Base-by-base conservation (phyloP, 2,888 invertebrate genomes). In the Mamestra brassicae region DNA sequence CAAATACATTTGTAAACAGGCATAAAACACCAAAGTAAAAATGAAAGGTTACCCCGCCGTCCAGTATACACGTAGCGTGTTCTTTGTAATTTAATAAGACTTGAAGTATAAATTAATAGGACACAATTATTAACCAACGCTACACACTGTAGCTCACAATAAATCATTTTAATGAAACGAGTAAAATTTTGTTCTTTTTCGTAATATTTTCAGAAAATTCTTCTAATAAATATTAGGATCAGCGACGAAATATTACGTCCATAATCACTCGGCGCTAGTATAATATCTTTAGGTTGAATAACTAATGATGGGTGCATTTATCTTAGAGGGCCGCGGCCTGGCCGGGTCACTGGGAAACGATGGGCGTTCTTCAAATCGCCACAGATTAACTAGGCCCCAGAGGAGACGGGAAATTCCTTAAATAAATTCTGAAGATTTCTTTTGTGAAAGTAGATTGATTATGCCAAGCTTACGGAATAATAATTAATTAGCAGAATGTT, bases 251-350 rank as follows among this genome's bases (percentile, higher is more conserved):
- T 88, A 86, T 88, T 80, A 86, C 87, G 78, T 76, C 83, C 79
- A 80, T 86, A 87, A 88, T 87, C 85, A 85, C 83, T 86, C 76
- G 76, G 71, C 76, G 74, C 85, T 77, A 77, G 85, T 79, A 81
- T 88, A 86, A 87, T 86, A 86, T 84, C 82, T 78, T 86, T 84
- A 86, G 86, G 81, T 76, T 74, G 86, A 81, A 81, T 83, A 85
- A 85, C 80, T 86, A 86, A 86, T 89, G 85, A 83, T 85, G 73
- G 81, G 82, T 81, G 81, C 84, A 87, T 89, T 88, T 88, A 84
- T 88, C 84, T 89, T 84, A 69, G 78, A 70, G 65, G 68, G 73
- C 78, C 74, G 78, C 84, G 74, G 60, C 42, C 72, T 76, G 83
- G 89, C 42, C 72, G 77, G 83, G 89, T 84, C 81, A 84, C 80